Percentiles rank a stretch among this genome's conserved stretches.
Conservation (phyloP, 2,113 vertebrate genomes). For the Pavo muticus region DNA sequence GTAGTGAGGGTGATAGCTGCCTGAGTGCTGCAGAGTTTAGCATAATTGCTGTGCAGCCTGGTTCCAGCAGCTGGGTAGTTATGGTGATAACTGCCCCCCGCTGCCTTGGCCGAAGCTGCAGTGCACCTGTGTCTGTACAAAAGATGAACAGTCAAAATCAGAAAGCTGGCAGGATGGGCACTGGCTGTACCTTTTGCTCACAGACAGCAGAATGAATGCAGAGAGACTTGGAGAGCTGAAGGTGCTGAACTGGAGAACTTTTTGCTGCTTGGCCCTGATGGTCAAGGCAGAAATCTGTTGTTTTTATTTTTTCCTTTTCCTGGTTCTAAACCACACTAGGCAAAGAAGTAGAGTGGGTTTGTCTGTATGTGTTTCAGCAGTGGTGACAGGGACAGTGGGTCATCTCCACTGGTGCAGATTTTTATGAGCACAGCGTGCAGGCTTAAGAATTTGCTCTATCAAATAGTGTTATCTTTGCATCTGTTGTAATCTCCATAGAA, state of each 20-base stretch:
- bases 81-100: accelerated
- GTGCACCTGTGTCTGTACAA: neutral
- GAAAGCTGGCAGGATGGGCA: neutral
- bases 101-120: neutral
- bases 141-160: neutral
- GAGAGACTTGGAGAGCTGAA: neutral
- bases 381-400: no score
- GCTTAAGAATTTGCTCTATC: no score
- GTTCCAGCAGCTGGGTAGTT: neutral
- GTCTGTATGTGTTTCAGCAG: neutral
- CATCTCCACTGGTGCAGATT: no score
- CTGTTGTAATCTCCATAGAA: neutral
- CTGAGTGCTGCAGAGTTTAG: neutral
- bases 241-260: neutral
- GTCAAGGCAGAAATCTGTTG: neutral
- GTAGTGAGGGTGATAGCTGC: neutral
- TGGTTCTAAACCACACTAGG: neutral
- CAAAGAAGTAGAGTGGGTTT: neutral
- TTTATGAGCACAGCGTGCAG: no score
- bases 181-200: neutral
- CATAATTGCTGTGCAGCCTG: neutral
- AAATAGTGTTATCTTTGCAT: neutral
- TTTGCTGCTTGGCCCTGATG: neutral
- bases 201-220: neutral
- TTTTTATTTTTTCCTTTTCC: neutral